Evolutionary conservation across 2,888 invertebrate genomes (phyloP).

Genomic region (Acronicta psi): DNA sequence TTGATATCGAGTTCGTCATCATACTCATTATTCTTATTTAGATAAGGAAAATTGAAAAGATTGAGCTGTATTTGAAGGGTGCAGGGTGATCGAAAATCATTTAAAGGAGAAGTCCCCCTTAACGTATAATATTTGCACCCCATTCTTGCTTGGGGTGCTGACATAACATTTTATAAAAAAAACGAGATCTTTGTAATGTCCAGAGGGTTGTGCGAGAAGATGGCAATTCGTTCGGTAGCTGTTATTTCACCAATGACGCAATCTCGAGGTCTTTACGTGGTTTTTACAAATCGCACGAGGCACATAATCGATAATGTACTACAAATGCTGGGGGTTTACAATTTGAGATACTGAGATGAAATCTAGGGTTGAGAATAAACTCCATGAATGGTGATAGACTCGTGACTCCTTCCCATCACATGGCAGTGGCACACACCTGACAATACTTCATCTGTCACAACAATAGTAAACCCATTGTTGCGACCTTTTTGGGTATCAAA

Average conservation of each 20-base stretch:
- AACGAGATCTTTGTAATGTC: slow-evolving; percentile 50
- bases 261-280: background rate
- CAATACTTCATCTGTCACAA: no score
- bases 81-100: slow-evolving; percentile 66
- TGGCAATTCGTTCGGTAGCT: background rate
- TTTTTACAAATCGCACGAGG: no score
- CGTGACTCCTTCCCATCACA: no score
- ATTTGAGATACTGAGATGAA: no score
- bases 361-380: no score
- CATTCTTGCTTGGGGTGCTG: slow-evolving; percentile 56
- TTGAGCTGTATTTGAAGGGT: slow-evolving; percentile 57
- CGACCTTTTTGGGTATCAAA: no score
- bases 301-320: no score
- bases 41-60: slow-evolving; percentile 64
- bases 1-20: slow-evolving; percentile 9
- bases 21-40: slow-evolving; percentile 41
- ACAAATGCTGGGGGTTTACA: no score
- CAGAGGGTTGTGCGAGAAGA: slow-evolving; percentile 35
- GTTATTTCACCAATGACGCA: background rate
- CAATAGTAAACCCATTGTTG: no score
- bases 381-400: no score
- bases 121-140: slow-evolving; percentile 25
- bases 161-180: slow-evolving; percentile 60
- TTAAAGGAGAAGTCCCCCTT: slow-evolving; percentile 64
- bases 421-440: no score